Conservation (phyloP, 2,888 invertebrate genomes). For the Watsonalla binaria region DNA sequence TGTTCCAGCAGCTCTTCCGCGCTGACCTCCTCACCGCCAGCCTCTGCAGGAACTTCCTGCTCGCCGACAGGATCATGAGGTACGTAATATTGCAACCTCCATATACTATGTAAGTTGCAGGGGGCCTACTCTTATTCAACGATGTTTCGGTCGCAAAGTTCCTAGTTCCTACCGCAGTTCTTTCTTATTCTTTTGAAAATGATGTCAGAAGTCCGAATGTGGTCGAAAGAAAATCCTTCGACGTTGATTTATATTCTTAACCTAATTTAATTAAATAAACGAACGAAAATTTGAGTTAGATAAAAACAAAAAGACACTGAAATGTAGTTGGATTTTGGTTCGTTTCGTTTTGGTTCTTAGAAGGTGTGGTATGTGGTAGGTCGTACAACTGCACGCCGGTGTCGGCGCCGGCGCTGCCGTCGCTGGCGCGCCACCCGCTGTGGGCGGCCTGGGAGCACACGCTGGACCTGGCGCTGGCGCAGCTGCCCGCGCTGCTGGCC, state of each 20-base stretch:
- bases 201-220: too few species aligned
- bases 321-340: too few species aligned
- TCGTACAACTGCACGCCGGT: conserved; percentile 99
- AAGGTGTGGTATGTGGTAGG: conserved; percentile 23
- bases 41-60: conserved; percentile 96
- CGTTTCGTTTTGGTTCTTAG: too few species aligned
- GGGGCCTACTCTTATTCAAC: too few species aligned
- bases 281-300: too few species aligned
- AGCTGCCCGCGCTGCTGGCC: conserved; percentile 87
- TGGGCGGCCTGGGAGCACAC: conserved; percentile 99
- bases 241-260: too few species aligned
- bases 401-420: conserved; percentile 93
- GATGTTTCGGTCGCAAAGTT: neutral
- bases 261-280: too few species aligned
- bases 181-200: too few species aligned
- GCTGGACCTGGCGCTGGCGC: conserved; percentile 94
- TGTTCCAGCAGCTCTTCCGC: conserved; percentile 97
- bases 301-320: too few species aligned
- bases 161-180: neutral
- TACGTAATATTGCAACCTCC: conserved; percentile 6
- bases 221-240: too few species aligned
- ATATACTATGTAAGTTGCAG: neutral
- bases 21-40: conserved; percentile 99
- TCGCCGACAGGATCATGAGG: conserved; percentile 97
- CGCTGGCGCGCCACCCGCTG: conserved; percentile 93